Evolutionary conservation across 2,888 invertebrate species (phyloP).

Genomic region (Nomada lathburiana): DNA sequence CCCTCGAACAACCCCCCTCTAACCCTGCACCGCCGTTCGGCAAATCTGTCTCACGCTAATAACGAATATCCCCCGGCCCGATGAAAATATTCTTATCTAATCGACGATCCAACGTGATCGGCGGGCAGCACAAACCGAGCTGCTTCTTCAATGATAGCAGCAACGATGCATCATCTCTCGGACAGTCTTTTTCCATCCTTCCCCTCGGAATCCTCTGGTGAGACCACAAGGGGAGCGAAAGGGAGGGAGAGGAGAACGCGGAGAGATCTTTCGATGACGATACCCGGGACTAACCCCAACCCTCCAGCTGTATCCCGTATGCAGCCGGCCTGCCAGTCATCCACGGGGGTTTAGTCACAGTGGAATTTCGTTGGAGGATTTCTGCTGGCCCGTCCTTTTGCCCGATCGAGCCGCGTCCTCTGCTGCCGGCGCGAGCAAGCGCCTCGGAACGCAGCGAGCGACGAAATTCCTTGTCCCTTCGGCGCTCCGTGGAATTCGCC

Average conservation of each 20-base stretch:
- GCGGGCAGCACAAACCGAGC: slow-evolving; percentile 56
- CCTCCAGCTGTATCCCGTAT: slow-evolving; percentile 76
- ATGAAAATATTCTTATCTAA: not conserved
- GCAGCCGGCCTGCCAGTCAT: slow-evolving; percentile 81
- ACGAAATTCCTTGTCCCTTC: slow-evolving; percentile 59
- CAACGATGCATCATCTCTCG: slow-evolving; percentile 77
- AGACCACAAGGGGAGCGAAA: slow-evolving; percentile 21
- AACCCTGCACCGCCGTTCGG: too few relatives aligned
- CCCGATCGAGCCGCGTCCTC: slow-evolving; percentile 58
- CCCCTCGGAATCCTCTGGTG: slow-evolving; percentile 31
- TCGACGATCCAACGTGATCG: slow-evolving; percentile 44
- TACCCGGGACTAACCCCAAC: slow-evolving; percentile 80
- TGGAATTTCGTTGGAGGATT: slow-evolving; percentile 80
- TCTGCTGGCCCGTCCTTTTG: slow-evolving; percentile 62
- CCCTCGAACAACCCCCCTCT: too few relatives aligned
- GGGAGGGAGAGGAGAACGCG: not conserved
- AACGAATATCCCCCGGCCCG: not conserved
- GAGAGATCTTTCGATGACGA: slow-evolving; percentile 77
- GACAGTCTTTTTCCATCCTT: slow-evolving; percentile 38
- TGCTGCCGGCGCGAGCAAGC: slow-evolving; percentile 28
- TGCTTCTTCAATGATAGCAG: slow-evolving; percentile 66
- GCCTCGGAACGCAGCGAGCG: slow-evolving; percentile 64
- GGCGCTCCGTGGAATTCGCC: slow-evolving; percentile 60
- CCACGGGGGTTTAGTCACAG: slow-evolving; percentile 82
- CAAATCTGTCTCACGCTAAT: too few relatives aligned